Percentiles rank a stretch among this genome's conserved stretches.
Conservation (phyloP, 2,113 vertebrate genomes). For the Caranx ignobilis region DNA sequence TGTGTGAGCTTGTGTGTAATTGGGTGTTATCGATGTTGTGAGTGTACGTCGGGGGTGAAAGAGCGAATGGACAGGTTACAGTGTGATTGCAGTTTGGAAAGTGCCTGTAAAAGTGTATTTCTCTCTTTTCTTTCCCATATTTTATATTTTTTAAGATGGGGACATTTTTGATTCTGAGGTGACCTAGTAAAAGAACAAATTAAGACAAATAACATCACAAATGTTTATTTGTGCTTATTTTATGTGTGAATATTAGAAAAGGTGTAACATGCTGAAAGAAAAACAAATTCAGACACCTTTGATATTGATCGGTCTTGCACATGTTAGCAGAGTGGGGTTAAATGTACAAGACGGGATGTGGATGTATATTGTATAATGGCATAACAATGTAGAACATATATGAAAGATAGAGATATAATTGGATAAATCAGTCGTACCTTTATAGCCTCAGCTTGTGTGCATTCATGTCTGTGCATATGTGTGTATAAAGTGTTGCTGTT, state of each 20-base stretch:
- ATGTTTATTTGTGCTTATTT: conserved; percentile 10
- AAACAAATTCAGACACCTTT: neutral
- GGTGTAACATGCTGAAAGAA: neutral
- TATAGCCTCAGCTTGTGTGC: neutral
- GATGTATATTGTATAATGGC: neutral
- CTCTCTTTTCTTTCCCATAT: neutral
- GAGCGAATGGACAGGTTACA: conserved; percentile 69
- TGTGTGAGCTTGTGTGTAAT: conserved; percentile 84
- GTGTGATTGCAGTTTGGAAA: conserved; percentile 58
- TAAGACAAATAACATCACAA: neutral
- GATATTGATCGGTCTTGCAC: neutral
- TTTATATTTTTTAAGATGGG: neutral
- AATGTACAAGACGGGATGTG: neutral
- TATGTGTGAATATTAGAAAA: neutral
- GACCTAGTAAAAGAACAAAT: neutral
- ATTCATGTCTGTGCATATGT: conserved; percentile 12
- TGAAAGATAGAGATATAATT: neutral
- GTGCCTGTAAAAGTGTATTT: conserved; percentile 9
- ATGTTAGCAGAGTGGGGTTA: neutral
- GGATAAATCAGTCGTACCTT: neutral
- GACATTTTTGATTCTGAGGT: conserved; percentile 1
- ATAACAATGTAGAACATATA: neutral
- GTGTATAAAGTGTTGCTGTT: neutral
- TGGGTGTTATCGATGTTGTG: conserved; percentile 85
- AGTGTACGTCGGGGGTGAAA: conserved; percentile 76